phyloP scores from a whole-genome alignment of 2,888 invertebrate species.

The Spilosoma lubricipeda region DNA sequence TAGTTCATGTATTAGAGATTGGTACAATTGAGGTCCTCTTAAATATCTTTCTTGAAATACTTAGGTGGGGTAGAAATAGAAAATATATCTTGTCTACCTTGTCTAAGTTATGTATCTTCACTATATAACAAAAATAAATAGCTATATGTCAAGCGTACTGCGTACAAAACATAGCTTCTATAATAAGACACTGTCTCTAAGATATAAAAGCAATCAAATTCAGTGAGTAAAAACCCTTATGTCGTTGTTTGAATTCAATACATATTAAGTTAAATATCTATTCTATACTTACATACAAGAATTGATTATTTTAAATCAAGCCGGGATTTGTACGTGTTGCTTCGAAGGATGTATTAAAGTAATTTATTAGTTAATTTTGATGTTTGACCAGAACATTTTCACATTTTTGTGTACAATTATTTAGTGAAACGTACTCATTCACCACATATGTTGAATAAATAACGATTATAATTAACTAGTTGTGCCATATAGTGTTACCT shows the following conservation, averaged over 20 bases:
- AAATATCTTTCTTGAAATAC: too few relatives aligned
- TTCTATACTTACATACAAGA: neutral
- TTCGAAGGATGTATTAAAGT: constrained; percentile 31
- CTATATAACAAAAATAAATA: neutral
- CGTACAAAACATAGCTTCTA: neutral
- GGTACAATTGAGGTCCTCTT: neutral
- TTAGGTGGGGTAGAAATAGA: neutral
- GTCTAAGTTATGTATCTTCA: neutral
- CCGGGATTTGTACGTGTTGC: constrained; percentile 15
- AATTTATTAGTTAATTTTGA: constrained; percentile 45
- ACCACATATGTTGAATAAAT: too few relatives aligned
- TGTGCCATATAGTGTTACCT: too few relatives aligned
- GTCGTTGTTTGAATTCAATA: neutral
- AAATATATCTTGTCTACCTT: neutral
- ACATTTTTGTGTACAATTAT: constrained; percentile 28
- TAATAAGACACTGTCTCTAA: neutral
- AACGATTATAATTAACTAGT: too few relatives aligned
- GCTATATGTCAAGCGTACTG: neutral
- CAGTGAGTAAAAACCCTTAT: neutral
- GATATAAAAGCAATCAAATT: neutral
- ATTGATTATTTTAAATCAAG: neutral
- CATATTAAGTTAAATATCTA: neutral
- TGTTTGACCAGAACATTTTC: constrained; percentile 13
- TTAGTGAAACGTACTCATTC: neutral
- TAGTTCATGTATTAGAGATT: neutral